These are phyloP conservation scores for Mythimna loreyi DNA, from an alignment of 2,888 invertebrate species.

Conservation along the genomic window DNA sequence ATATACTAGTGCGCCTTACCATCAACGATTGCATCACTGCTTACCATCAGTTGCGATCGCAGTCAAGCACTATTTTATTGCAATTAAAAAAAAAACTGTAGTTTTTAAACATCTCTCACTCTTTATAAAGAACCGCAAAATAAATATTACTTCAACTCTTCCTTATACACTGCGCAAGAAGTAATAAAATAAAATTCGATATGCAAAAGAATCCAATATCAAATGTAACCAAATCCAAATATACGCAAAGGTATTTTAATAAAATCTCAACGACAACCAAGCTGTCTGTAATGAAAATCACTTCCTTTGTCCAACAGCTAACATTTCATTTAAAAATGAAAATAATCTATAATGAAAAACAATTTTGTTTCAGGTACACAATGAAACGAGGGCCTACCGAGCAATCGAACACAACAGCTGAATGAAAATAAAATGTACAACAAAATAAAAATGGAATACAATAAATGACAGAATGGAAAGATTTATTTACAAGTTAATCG, in stretches of 20 bases:
- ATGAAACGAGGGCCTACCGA: constrained; percentile 23
- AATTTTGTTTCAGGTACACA: constrained; percentile 63
- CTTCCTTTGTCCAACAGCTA: constrained; percentile 29
- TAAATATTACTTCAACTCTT: neutral
- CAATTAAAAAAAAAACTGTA: neutral
- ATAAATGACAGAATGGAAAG: constrained; percentile 32
- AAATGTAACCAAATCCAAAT: constrained; percentile 35
- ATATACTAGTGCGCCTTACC: too few species aligned
- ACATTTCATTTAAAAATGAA: constrained; percentile 46
- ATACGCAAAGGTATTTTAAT: constrained; percentile 57
- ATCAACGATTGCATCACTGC: too few species aligned
- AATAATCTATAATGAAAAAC: constrained; percentile 48
- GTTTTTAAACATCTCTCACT: neutral
- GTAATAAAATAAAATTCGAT: constrained; percentile 26
- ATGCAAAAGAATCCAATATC: constrained; percentile 24
- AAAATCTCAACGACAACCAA: constrained; percentile 32
- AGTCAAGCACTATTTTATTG: too few species aligned
- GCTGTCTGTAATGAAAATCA: constrained; percentile 20
- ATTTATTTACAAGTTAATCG: constrained; percentile 41
- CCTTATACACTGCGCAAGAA: neutral
- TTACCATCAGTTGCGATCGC: too few species aligned
- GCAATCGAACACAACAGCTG: constrained; percentile 16
- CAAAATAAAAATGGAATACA: constrained; percentile 38
- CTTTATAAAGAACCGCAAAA: neutral
- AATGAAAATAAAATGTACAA: constrained; percentile 30